Evolutionary conservation across 1,140 invertebrate genomes (phyloP), one percentile per base, ranked within the genome.

Genomic region (Mycetomoellerius zeteki): DNA sequence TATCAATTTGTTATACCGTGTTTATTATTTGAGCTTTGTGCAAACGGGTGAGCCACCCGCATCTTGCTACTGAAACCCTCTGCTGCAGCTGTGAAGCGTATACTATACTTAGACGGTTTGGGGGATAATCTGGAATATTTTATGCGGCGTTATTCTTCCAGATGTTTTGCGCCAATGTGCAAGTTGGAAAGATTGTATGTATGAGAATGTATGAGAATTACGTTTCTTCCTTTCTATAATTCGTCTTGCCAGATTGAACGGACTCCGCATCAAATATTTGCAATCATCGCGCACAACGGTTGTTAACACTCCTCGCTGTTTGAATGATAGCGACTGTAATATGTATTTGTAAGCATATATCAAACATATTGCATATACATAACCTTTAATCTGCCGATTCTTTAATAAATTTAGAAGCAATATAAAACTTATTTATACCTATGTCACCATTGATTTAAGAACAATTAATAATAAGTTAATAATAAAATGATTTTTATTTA

Each of bases 1-100:
- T 95, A 95, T 95, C 94, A 95, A 95, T 95, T 95, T 95, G 94
- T 95, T 95, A 93, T 92, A 89, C 90, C 89, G 89, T 92, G 94
- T 94, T 95, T 95, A 94, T 94, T 94, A 94, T 94, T 93, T 93
- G 82, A 87, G 71, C 90, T 84, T 87, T 54, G 21, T 10, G 77
- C 47, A 37, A 71, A 86, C 67, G n/a, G 33, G 19, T 43, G 37
- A 85, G 73, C 62, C 65, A 60, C 33, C 73, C 76, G 56, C 54
- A 27, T 52, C 24, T 50, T 27, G 84, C 27, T 19, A 54, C 73
- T 27, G 24, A 80, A 73, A 72, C 54, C 71, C 54, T 43, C 52
- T 43, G 77, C 76, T 37, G 78, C 85, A 85, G 90, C 60, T 89
- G 85, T 47, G 76, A 50, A 73, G 50, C 47, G 12, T 60, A n/a